Evolutionary conservation across 2,797 vertebrate species (phyloP), one percentile per base, ranked within the genome.

Genomic region (Cossypha caffra): DNA sequence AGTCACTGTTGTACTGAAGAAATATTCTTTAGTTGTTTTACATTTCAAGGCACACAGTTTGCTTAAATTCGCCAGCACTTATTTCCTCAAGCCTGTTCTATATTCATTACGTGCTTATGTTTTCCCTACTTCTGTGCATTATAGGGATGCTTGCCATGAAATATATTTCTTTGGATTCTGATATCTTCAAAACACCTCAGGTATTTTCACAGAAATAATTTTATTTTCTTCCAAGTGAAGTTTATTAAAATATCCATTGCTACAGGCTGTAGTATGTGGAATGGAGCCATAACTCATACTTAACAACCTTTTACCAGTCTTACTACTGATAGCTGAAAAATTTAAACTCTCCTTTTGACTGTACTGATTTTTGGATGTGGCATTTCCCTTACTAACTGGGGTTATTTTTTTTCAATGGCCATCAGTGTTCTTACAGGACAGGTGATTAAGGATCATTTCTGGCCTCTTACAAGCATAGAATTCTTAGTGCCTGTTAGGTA

Each of bases 181-280:
- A 63, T 91, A 86, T 93, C 95, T 97, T 92, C 81, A 85, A 80
- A 92, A 94, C 81, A 93, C 90, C 86, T 95, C 63, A 79, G 67
- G 71, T 94, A 80, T 95, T 95, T 94, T 92, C 68, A 68, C 64
- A 86, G 75, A 90, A 93, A 50, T 77, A 10, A 88, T 93, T 96
- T 96, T 93, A 95, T 93, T 89, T 94, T 91, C 91, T 92, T 91
- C 68, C 84, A 85, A 86, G 71, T 43, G 80, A 89, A 95, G 84
- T 94, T 92, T 94, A 95, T 96, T 95, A 93, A 95, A 91, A 92
- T 91, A 92, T 74, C 84, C 68, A 79, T 48, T 64, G 86, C 93
- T 85, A 77, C 35, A 47, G 88, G 84, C 93, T 85, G 64, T 59
- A 68, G 64, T 40, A 66, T 0, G 2, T 83, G 75, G 67, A 96